Conservation (phyloP, 2,113 vertebrate species). For the Melanotaenia duboulayi region DNA sequence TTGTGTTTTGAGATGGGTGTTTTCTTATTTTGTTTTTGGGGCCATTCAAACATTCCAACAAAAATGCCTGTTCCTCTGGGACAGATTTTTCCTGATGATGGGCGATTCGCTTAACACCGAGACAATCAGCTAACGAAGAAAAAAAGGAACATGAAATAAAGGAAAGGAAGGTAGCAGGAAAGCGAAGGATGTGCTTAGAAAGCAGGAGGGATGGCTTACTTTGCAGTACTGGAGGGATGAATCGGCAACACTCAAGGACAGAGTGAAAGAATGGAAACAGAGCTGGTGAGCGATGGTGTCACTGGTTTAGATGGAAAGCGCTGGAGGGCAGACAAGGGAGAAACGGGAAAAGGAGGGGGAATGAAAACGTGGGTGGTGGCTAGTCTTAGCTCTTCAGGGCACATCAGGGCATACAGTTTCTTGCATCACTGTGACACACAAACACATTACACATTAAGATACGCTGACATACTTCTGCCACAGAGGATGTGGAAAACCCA, state of each 20-base stretch:
- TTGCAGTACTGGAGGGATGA: conserved; percentile 37
- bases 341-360: conserved; percentile 22
- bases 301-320: conserved; percentile 56
- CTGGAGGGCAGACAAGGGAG: conserved; percentile 48
- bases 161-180: neutral
- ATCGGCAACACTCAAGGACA: conserved; percentile 39
- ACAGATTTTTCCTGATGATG: conserved; percentile 45
- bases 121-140: conserved; percentile 18
- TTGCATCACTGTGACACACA: conserved; percentile 66
- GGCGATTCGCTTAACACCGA: neutral
- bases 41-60: conserved; percentile 62
- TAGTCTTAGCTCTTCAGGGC: conserved; percentile 65
- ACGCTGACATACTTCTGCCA: conserved; percentile 72
- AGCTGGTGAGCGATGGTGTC: conserved; percentile 54
- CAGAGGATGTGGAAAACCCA: conserved; percentile 69
- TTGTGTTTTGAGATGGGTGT: conserved; percentile 67
- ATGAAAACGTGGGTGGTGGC: conserved; percentile 33
- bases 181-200: conserved; percentile 2
- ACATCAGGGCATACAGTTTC: conserved; percentile 54
- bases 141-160: conserved; percentile 3
- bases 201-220: conserved; percentile 32
- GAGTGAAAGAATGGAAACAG: conserved; percentile 37
- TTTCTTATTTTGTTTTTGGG: conserved; percentile 73
- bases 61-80: conserved; percentile 44
- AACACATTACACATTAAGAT: conserved; percentile 59